A percentile compares a stretch with the other conserved stretches of the same genome.
Evolutionary conservation across 2,797 vertebrate species (phyloP).

Genomic region (Oreochromis grahami): DNA sequence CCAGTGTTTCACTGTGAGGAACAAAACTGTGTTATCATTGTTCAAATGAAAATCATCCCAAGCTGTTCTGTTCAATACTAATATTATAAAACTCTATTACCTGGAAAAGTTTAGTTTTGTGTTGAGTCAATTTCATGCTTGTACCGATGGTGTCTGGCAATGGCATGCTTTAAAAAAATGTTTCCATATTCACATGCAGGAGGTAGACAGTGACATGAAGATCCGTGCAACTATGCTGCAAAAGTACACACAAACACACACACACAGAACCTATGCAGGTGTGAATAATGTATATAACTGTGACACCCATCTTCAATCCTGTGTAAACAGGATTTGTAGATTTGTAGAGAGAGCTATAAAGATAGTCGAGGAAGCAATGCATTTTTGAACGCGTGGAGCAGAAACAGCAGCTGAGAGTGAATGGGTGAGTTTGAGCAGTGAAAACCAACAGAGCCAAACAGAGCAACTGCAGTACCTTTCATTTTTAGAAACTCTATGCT

Average conservation of each 20-base stretch:
- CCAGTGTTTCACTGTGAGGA: not conserved
- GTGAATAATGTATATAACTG: not conserved
- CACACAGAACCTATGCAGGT: not conserved
- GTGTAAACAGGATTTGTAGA: not conserved
- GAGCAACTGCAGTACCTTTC: not conserved
- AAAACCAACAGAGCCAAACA: not conserved
- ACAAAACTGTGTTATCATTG: conserved; percentile 5
- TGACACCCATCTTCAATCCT: not conserved
- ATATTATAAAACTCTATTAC: not conserved
- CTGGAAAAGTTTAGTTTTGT: not conserved
- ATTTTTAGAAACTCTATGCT: not conserved
- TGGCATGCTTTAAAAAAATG: not conserved
- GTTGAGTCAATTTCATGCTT: not conserved
- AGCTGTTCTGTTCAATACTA: not conserved
- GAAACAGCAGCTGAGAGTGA: not conserved
- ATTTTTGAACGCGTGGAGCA: not conserved
- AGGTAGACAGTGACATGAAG: not conserved
- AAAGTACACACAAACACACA: not conserved
- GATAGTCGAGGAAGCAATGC: not conserved
- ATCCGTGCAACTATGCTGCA: conserved; percentile 6
- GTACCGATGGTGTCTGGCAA: not conserved
- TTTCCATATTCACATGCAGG: not conserved
- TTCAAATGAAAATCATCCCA: not conserved
- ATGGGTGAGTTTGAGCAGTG: not conserved
- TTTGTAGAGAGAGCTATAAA: not conserved